Percentiles rank a stretch among this genome's conserved stretches.
Evolutionary conservation across 1,140 invertebrate genomes (phyloP).

Genomic region (Neuroterus valhalla): DNA sequence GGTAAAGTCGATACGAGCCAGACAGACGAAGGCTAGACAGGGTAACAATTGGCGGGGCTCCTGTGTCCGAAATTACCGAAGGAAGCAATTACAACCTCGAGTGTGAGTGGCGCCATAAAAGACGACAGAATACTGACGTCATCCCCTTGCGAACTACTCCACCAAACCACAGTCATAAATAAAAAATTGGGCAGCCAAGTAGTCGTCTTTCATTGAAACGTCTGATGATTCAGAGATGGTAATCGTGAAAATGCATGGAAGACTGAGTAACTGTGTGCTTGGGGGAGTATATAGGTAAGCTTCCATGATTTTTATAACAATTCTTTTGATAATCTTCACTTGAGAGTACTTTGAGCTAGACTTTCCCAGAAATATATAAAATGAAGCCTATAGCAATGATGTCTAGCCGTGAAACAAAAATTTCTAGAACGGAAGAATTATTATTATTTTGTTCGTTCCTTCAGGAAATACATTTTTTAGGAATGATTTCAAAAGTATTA

Average conservation of each 20-base stretch:
- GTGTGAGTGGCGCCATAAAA: slow-evolving; percentile 33
- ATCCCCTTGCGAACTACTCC: background rate
- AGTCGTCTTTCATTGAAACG: background rate
- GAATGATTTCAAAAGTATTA: too few relatives aligned
- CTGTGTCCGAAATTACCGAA: slow-evolving; percentile 17
- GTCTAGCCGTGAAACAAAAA: too few relatives aligned
- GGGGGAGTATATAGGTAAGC: too few relatives aligned
- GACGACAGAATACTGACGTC: slow-evolving; percentile 35
- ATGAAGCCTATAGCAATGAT: too few relatives aligned
- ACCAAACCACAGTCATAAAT: background rate
- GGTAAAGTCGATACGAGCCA: slow-evolving; percentile 21
- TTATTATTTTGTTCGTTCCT: too few relatives aligned
- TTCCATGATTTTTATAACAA: too few relatives aligned
- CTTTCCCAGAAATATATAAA: too few relatives aligned
- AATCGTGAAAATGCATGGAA: slow-evolving; percentile 21
- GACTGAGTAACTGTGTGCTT: background rate
- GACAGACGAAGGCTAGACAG: slow-evolving; percentile 35
- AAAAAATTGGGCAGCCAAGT: background rate
- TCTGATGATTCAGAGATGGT: background rate
- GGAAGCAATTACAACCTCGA: slow-evolving; percentile 2
- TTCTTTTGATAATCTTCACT: too few relatives aligned
- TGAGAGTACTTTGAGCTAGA: too few relatives aligned
- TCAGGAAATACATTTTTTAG: too few relatives aligned
- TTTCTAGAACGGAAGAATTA: too few relatives aligned
- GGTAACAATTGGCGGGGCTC: slow-evolving; percentile 50